Evolutionary conservation across 2,797 vertebrate species (phyloP), one percentile per base, ranked within the genome.

Genomic region (Phoxinus dragarum): DNA sequence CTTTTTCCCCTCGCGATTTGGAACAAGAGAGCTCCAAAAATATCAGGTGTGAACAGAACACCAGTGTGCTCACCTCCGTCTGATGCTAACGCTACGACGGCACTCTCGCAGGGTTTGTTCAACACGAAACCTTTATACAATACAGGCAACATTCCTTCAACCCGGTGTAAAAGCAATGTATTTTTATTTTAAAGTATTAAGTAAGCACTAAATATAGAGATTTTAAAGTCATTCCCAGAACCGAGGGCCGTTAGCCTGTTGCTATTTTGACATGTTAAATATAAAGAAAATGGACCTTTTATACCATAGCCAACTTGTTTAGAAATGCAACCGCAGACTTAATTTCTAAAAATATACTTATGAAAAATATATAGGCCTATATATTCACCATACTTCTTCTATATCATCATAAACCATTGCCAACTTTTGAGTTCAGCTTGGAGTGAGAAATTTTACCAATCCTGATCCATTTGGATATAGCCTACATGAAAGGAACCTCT

Each of bases 1-100:
- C 88, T 88, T 84, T 82, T 87, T 64, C 61, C 81, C 77, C 82
- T 88, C 76, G 40, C 47, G 66, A 87, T 86, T 66, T 86, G 81
- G 82, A 87, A 86, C 68, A 88, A 82, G 85, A 88, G 80, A 81
- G 31, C 31, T 89, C 85, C 81, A 88, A 86, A 89, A 88, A 89
- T 87, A 85, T 82, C 74, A 89, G 78, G 82, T 82, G 89, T 81
- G 81, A 86, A 89, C 88, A 84, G 75, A 86, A 40, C 75, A 79
- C 79, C 59, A 86, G 76, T 88, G 84, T 89, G 79, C 74, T 79
- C 73, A 61, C 79, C 82, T 79, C 80, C 52, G 36, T 73, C 71
- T 81, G 44, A 11, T 59, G 66, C 69, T 84, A 67, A 86, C 67
- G 84, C 77, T 47, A 74, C 52, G 36, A 42, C 47, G 21, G 81